Conservation (phyloP, 2,888 invertebrate species). For the Drosophila pseudotakahashii region DNA sequence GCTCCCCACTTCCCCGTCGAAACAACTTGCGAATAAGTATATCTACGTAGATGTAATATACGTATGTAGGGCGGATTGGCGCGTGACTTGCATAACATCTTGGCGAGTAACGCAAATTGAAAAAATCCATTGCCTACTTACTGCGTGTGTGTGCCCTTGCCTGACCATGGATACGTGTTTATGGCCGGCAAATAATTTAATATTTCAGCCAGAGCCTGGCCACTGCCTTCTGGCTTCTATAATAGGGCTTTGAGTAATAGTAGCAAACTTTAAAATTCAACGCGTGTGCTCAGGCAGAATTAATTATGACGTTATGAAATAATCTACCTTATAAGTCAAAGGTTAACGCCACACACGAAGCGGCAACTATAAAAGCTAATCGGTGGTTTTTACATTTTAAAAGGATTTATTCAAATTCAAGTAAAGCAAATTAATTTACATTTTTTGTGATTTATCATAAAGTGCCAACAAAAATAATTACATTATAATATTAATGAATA, state of each 20-base stretch:
- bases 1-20: constrained; percentile 7
- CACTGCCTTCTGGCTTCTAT: too few relatives aligned
- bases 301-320: constrained; percentile 15
- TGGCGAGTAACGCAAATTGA: constrained; percentile 64
- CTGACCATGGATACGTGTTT: constrained; percentile 33
- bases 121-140: constrained; percentile 72
- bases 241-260: too few relatives aligned
- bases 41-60: too few relatives aligned
- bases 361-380: neutral
- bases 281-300: constrained; percentile 5
- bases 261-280: constrained; percentile 15
- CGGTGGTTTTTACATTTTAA: neutral
- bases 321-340: constrained; percentile 13
- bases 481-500: too few relatives aligned
- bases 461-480: too few relatives aligned
- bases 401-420: neutral
- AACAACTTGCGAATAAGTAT: neutral
- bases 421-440: too few relatives aligned
- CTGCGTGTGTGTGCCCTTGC: constrained; percentile 35
- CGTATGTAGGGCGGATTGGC: too few relatives aligned
- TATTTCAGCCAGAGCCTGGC: too few relatives aligned
- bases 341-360: constrained; percentile 6
- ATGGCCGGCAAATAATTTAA: too few relatives aligned
- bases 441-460: too few relatives aligned
- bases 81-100: constrained; percentile 72